These are phyloP conservation scores for Zapornia atra DNA, from an alignment of 2,113 vertebrate species.

Conservation along the genomic window DNA sequence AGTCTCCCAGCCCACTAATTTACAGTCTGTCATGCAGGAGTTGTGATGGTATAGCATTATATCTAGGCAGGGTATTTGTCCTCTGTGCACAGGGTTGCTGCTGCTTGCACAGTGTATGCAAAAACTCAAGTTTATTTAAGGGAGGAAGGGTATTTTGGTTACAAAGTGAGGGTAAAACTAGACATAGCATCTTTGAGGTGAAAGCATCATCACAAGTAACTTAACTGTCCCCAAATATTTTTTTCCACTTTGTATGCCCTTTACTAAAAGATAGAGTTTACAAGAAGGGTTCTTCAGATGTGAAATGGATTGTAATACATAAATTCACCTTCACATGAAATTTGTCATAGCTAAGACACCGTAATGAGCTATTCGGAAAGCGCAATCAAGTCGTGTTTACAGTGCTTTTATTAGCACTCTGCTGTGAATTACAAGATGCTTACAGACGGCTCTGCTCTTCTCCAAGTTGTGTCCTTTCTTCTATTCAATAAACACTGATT, in stretches of 20 bases:
- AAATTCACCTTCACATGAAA: neutral
- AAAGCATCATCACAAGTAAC: neutral
- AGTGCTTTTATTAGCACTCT: constrained; percentile 9
- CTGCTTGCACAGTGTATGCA: neutral
- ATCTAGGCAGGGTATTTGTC: neutral
- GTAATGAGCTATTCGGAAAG: neutral
- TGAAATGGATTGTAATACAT: neutral
- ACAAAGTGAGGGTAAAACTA: neutral
- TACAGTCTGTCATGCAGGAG: neutral
- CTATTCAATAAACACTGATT: constrained; percentile 26
- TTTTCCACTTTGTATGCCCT: neutral
- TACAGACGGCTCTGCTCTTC: neutral
- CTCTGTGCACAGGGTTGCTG: fast-evolving
- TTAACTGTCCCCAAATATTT: neutral
- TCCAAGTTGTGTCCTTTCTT: neutral
- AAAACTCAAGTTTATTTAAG: neutral
- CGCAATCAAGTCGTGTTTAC: constrained; percentile 9
- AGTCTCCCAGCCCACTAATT: neutral
- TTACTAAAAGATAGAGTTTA: neutral
- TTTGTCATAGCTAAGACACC: neutral
- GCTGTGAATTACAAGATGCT: neutral
- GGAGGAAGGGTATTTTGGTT: neutral
- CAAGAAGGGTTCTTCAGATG: neutral
- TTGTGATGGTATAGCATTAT: neutral
- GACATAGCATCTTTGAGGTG: neutral